Evolutionary conservation across 2,113 vertebrate genomes (phyloP), one percentile per base, ranked within the genome.

Genomic region (Rostratula benghalensis): DNA sequence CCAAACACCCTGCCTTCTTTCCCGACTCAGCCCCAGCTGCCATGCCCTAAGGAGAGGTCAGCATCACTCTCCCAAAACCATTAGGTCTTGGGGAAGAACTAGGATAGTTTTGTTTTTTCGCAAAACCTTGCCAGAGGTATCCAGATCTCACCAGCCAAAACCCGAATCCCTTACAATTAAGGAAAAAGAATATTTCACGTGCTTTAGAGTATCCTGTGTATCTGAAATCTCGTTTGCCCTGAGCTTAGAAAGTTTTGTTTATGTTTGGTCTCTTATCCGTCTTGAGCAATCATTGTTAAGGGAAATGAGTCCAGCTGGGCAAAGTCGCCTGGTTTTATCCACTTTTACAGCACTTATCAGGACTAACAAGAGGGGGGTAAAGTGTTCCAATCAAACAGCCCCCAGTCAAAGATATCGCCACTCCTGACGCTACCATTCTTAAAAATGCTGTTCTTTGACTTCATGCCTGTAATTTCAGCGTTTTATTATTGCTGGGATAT

Each of bases 291-390:
- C 88, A 83, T 43, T 45, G 18, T 60, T 53, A 89, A 83, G 51
- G 0, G 3, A 90, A 90, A 46, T 25, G 19, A 87, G 64, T 59
- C 60, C 77, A 93, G 68, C 89, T 56, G 91, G 64, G 56, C 90
- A 94, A 97, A 75, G 83, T 33, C 85, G 13, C 50, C n/a, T 24
- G 35, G 9, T 43, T 93, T 89, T 46, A 59, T n/a, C 4, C 3
- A 16, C 30, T 41, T 87, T 83, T 94, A 92, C 41, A 84, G 21
- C 16, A 69, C 57, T 93, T 94, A 92, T 94, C 91, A 78, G 64
- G 19, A 54, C 76, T 82, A 83, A 67, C 73, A 43, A 77, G 69
- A 91, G 78, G 60, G 8, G 33, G 46, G 48, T 39, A 23, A 91
- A 89, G 60, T 77, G 60, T 70, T 76, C 89, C 81, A 87, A 59